Base-by-base conservation (phyloP, 2,797 vertebrate species). In the Pipistrellus nathusii region DNA sequence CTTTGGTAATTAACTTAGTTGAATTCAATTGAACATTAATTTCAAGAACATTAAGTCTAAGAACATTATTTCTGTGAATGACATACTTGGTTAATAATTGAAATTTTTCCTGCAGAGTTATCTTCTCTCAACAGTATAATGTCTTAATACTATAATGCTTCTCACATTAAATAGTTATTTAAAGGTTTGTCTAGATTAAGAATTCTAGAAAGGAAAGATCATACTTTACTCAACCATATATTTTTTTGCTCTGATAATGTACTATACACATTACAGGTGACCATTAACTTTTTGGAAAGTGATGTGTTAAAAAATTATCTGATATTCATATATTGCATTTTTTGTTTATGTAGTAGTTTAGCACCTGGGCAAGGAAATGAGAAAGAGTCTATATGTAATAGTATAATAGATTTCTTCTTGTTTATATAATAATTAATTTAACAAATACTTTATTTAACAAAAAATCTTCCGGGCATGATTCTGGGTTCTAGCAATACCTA, bases 1-100 rank as follows among this genome's bases (percentile, higher is more conserved):
- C 13, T 96, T 94, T 85, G 88, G 30, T 78, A 82, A 86, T 95
- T 27, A 95, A 62, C 44, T 84, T 86, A 92, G 9, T 87, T 83
- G 77, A 51, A 91, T 80, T 89, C 80, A 94, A 85, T 6, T 89
- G 18, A 93, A 96, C 86, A 95, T 87, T 76, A 3, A 93, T 62
- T 62, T 13, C 25, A 62, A 30, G 62, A 64, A 64, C 14, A 64
- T 64, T 64, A 64, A n/a, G 38, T 95, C 57, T 62, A 84, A 35
- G 75, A 48, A n/a, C 48, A 66, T 53, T 89, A 18, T 91, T 92
- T 51, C 44, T 82, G 81, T 69, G 72, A 85, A 90, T 86, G 17
- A 59, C 27, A 2, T 57, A 62, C 51, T 84, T 90, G 51, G 64
- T 89, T 68, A 78, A 6, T 35, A 95, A 68, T 23, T 11, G 10